Conservation (phyloP, 2,797 vertebrate genomes). For the Gastrophryne carolinensis region DNA sequence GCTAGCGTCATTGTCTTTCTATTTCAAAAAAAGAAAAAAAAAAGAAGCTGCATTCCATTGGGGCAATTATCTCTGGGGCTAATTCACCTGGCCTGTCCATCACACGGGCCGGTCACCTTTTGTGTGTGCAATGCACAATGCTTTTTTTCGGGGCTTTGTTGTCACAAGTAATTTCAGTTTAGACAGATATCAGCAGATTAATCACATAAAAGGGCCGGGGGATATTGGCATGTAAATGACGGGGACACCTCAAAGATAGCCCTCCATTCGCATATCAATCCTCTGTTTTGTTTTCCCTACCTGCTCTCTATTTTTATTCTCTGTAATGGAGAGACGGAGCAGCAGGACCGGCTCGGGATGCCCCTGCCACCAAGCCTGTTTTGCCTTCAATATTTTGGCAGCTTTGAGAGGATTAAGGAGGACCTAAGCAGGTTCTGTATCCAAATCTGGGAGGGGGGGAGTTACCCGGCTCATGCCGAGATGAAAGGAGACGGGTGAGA, state of each 20-base stretch:
- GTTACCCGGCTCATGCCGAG: too few species aligned
- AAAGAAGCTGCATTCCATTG: slow-evolving; percentile 20
- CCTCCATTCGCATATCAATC: slow-evolving; percentile 35
- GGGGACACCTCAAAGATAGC: slow-evolving; percentile 6
- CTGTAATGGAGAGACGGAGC: neutral
- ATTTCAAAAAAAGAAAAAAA: neutral
- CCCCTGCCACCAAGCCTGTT: neutral
- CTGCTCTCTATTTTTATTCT: too few species aligned
- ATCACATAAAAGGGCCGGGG: slow-evolving; percentile 45
- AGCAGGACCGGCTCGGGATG: slow-evolving; percentile 10
- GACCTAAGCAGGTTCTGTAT: neutral
- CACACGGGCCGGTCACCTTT: slow-evolving; percentile 15
- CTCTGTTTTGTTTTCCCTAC: slow-evolving; percentile 13
- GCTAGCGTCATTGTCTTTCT: slow-evolving; percentile 19
- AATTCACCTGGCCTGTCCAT: slow-evolving; percentile 36
- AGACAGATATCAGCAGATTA: slow-evolving; percentile 43
- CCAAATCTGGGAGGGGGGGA: neutral
- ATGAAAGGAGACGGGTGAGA: too few species aligned
- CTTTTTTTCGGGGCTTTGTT: slow-evolving; percentile 43
- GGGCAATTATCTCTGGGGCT: slow-evolving; percentile 28
- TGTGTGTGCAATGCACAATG: slow-evolving; percentile 28
- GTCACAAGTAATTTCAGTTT: slow-evolving; percentile 42
- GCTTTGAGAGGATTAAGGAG: slow-evolving; percentile 29
- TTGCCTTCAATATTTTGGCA: slow-evolving; percentile 11
- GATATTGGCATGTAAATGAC: slow-evolving; percentile 48